Evolutionary conservation across 2,113 vertebrate species (phyloP).

Genomic region (Apodemus speciosus): DNA sequence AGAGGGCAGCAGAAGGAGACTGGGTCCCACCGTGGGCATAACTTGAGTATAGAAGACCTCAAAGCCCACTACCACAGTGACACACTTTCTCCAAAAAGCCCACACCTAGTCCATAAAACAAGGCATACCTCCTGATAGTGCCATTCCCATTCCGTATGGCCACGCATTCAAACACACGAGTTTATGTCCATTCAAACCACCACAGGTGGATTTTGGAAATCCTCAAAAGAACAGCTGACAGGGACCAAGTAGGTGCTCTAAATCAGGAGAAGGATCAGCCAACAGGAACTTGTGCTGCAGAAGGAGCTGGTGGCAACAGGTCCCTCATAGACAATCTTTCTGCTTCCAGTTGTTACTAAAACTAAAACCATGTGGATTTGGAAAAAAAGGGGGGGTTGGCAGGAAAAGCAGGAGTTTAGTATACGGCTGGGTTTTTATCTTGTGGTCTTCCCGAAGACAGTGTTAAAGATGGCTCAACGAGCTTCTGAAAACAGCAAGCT

Average conservation of each 20-base stretch:
- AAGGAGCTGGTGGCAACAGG: constrained; percentile 93
- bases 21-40: not conserved
- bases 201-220: constrained; percentile 86
- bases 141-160: no score
- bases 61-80: no score
- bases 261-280: not conserved
- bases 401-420: constrained; percentile 92
- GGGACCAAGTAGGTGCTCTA: constrained; percentile 92
- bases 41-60: no score
- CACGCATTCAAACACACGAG: no score
- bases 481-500: not conserved
- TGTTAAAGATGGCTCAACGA: not conserved
- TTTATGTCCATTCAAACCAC: no score
- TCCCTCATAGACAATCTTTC: constrained; percentile 81
- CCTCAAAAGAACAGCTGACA: constrained; percentile 84
- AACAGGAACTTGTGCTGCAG: constrained; percentile 85
- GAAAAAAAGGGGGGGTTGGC: constrained; percentile 93
- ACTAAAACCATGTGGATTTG: constrained; percentile 93
- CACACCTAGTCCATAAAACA: no score
- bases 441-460: constrained; percentile 91
- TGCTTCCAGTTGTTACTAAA: constrained; percentile 96
- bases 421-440: constrained; percentile 92
- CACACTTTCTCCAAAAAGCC: no score
- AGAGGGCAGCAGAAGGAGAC: not conserved
- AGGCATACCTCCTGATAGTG: no score